Base-by-base conservation (phyloP, 2,888 invertebrate genomes). In the Stomorhina lunata region DNA sequence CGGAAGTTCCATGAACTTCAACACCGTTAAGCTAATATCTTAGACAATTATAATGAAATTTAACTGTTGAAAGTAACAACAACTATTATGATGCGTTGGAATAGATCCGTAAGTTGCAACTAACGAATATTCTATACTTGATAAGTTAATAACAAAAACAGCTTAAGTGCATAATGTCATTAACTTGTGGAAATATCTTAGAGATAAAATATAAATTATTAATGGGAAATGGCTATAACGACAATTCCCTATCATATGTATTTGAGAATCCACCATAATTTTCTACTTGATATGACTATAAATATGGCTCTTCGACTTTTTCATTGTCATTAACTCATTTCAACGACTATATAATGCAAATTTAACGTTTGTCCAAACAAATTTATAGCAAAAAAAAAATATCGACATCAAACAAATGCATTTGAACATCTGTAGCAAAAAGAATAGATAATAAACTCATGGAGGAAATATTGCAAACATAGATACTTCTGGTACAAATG, bases 291-390 rank as follows among this genome's bases (percentile, higher is more conserved):
- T 65, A 32, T 75, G 43, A 65, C 40, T n/a, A n/a, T n/a, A n/a
- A n/a, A n/a, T n/a, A 63, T 43, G 32, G n/a, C n/a, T n/a, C n/a
- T n/a, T n/a, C n/a, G n/a, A n/a, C n/a, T 32, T 63, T 50, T 63
- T 68, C 40, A 68, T 29, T 77, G 76, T 34, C 77, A 77, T 69
- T 34, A 71, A 43, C 45, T n/a, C n/a, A n/a, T n/a, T n/a, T n/a
- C n/a, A n/a, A n/a, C n/a, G n/a, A n/a, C n/a, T n/a, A 53, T 34
- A 53, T 32, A 77, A 50, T 32, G 45, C 25, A 68, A 50, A 59
- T 53, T 43, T 40, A 10, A 48, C 34, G 7, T 22, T 63, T 53
- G 10, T 63, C 34, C 25, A 50, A 57, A 72, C 37, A 61, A 50
- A 27, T 63, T 55, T 55, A 75, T 55, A 25, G 32, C 22, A 50